phyloP scores from a whole-genome alignment of 2,797 vertebrate species.

The Sparidentex hasta region DNA sequence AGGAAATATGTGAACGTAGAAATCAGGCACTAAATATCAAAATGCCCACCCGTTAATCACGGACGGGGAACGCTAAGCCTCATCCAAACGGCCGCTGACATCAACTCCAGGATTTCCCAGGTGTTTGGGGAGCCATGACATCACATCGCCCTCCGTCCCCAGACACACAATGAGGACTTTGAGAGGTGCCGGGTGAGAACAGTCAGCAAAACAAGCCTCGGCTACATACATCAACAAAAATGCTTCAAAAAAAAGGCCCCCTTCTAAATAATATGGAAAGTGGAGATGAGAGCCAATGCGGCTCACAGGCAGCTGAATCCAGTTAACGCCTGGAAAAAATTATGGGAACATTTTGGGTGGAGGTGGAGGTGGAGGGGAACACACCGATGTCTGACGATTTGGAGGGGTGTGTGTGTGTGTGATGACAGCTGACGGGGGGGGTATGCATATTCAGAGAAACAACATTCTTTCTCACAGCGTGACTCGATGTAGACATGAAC shows the following conservation, averaged over 20 bases:
- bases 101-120: slow-evolving; percentile 72
- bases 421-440: slow-evolving; percentile 66
- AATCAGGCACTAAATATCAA: slow-evolving; percentile 20
- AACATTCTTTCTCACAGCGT: slow-evolving; percentile 71
- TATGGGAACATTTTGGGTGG: slow-evolving; percentile 64
- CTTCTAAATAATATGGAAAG: slow-evolving; percentile 79
- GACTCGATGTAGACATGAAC: slow-evolving; percentile 48
- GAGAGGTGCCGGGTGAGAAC: slow-evolving; percentile 65
- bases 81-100: too few relatives aligned
- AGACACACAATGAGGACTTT: slow-evolving; percentile 81
- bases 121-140: slow-evolving; percentile 79
- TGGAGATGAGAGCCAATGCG: slow-evolving; percentile 76
- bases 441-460: slow-evolving; percentile 69
- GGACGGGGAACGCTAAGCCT: slow-evolving; percentile 54
- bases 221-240: slow-evolving; percentile 70
- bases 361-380: slow-evolving; percentile 3
- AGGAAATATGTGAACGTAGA: slow-evolving; percentile 9
- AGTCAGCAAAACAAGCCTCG: slow-evolving; percentile 67
- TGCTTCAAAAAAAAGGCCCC: slow-evolving; percentile 46
- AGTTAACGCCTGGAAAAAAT: slow-evolving; percentile 83
- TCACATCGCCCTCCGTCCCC: slow-evolving; percentile 50
- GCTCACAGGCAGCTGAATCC: slow-evolving; percentile 76
- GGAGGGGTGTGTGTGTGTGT: slow-evolving; percentile 52
- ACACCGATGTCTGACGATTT: slow-evolving; percentile 64
- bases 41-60: slow-evolving; percentile 68